phyloP scores from a whole-genome alignment of 2,797 vertebrate genomes.

The Phalloptychus januarius region DNA sequence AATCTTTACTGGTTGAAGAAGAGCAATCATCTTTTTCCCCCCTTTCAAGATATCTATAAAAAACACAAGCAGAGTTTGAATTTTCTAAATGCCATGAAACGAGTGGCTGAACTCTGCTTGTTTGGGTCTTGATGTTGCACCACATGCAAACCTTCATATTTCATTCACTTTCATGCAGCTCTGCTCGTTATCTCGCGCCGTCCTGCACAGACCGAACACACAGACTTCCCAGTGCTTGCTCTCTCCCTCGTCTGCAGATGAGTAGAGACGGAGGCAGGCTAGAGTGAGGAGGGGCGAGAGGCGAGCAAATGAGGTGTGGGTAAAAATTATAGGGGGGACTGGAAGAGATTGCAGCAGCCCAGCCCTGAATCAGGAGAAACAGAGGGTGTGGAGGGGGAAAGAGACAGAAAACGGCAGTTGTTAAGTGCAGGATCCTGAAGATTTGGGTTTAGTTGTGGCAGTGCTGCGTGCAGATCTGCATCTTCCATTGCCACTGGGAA shows the following conservation, averaged over 20 bases:
- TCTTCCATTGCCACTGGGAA: slow-evolving; percentile 55
- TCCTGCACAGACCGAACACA: slow-evolving; percentile 45
- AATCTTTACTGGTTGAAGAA: slow-evolving; percentile 37
- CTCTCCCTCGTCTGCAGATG: slow-evolving; percentile 63
- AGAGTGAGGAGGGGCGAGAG: slow-evolving; percentile 52
- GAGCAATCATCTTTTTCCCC: slow-evolving; percentile 34
- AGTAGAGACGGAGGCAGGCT: slow-evolving; percentile 51
- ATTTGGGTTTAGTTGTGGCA: slow-evolving; percentile 57
- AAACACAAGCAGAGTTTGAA: slow-evolving; percentile 28
- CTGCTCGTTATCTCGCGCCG: slow-evolving; percentile 48
- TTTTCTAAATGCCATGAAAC: slow-evolving; percentile 15
- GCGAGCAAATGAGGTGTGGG: slow-evolving; percentile 73
- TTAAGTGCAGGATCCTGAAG: slow-evolving; percentile 58
- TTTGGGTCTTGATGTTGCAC: slow-evolving; percentile 12
- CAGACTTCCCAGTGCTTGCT: slow-evolving; percentile 51
- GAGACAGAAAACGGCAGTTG: slow-evolving; percentile 44
- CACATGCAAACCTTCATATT: slow-evolving; percentile 45
- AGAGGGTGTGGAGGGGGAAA: slow-evolving; percentile 32
- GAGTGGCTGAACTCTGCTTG: slow-evolving; percentile 22
- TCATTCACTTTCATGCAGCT: slow-evolving; percentile 58
- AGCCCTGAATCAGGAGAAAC: slow-evolving; percentile 54
- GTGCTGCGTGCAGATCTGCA: slow-evolving; percentile 50
- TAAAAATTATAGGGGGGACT: slow-evolving; percentile 65
- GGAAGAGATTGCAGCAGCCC: slow-evolving; percentile 66
- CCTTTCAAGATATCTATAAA: slow-evolving; percentile 22